Base-by-base conservation (phyloP, 2,113 vertebrate genomes). In the Amphiprion percula region DNA sequence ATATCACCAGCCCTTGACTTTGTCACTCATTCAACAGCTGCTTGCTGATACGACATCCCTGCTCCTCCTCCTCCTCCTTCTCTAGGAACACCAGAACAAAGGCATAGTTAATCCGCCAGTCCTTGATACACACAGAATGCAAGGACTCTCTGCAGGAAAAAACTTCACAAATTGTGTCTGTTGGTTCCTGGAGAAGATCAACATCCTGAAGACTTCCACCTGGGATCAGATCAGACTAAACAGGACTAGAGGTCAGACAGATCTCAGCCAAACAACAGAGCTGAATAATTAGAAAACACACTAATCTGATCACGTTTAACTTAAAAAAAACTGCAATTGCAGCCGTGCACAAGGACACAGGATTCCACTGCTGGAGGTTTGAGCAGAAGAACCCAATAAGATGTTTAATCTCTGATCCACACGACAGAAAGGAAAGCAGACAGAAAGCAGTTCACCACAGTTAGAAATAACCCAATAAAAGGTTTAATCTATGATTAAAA, bases 1-100 rank as follows among this genome's bases (percentile, higher is more conserved):
- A 85, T 94, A 95, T 95, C 95, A 85, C 78, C 83, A 95, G 94
- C 93, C 92, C 95, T 96, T 93, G 94, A 95, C 90, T 95, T 96
- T 94, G 95, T 96, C 95, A 96, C 95, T 96, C 94, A 93, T 87
- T 86, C 93, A 96, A 95, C 96, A 97, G 96, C 96, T 97, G 96
- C 92, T 80, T 66, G 90, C 93, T 96, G 96, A 96, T 96, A 95
- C 83, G 87, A 93, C 90, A 91, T 80, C 88, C 93, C 88, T 92
- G 87, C 84, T 93, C 79, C 79, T 85, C 62, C 91, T 85, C 26
- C 87, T 87, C 72, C 83, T 70, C 90, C 94, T 91, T 88, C 74
- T 52, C 68, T 62, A 53, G 53, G 46, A 90, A 81, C 78, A 82
- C 68, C 55, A 91, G 87, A 93, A 94, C 91, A 93, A 94, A 93